A percentile compares a stretch with the other conserved stretches of the same genome.
These are phyloP conservation scores for Callimorpha dominula DNA, from an alignment of 2,888 invertebrate species.

Conservation along the genomic window DNA sequence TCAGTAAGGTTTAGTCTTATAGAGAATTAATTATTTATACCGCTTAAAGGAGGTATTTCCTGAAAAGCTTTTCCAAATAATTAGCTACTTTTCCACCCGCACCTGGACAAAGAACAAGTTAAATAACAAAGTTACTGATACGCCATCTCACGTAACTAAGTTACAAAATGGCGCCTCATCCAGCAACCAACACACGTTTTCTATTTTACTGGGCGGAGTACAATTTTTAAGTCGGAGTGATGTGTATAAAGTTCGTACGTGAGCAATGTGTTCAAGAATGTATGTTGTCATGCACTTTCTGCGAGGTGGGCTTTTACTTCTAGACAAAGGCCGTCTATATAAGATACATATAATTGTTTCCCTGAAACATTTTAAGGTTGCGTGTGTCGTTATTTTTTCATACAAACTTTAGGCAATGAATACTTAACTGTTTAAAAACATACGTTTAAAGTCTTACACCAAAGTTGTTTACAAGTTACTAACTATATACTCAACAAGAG, in stretches of 20 bases:
- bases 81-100: neutral
- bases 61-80: neutral
- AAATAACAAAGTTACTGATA: slow-evolving; percentile 49
- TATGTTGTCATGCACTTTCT: slow-evolving; percentile 42
- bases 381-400: no score
- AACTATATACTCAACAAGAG: no score
- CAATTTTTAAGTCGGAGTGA: slow-evolving; percentile 67
- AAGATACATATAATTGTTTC: no score
- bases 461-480: no score
- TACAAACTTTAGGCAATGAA: no score
- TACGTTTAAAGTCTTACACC: no score
- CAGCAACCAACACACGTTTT: slow-evolving; percentile 60
- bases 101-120: slow-evolving; percentile 34
- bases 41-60: neutral
- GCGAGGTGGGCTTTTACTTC: slow-evolving; percentile 11
- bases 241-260: slow-evolving; percentile 62
- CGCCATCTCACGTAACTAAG: slow-evolving; percentile 45
- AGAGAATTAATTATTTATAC: neutral
- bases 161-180: slow-evolving; percentile 41
- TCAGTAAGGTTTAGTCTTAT: no score
- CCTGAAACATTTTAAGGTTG: no score
- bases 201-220: slow-evolving; percentile 64
- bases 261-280: slow-evolving; percentile 43
- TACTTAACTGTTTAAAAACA: no score
- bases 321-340: slow-evolving; percentile 13